Percentiles rank a stretch among this genome's conserved stretches.
Conservation (phyloP, 2,797 vertebrate genomes). For the Melanotaenia maccullochi region DNA sequence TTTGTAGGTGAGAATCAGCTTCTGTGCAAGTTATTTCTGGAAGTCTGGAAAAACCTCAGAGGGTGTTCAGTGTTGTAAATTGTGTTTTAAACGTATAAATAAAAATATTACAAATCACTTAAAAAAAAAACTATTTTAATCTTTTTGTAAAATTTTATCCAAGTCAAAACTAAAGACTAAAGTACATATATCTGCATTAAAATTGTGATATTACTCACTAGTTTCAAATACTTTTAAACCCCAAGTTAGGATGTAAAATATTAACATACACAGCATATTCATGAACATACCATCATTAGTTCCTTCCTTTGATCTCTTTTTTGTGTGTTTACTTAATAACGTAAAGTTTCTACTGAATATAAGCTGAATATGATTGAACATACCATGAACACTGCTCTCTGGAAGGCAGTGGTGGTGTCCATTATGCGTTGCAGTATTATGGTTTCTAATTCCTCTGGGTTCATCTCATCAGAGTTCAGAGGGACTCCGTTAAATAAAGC, state of each 20-base stretch:
- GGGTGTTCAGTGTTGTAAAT: not conserved
- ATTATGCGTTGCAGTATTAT: conserved; percentile 90
- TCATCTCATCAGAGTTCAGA: conserved; percentile 88
- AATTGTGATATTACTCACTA: not conserved
- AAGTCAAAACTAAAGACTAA: not conserved
- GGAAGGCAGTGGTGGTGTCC: conserved; percentile 87
- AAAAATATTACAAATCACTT: not conserved
- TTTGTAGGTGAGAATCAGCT: not conserved
- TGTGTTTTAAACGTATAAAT: not conserved
- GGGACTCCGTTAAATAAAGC: conserved; percentile 95
- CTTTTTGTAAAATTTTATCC: not conserved
- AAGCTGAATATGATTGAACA: conserved; percentile 20
- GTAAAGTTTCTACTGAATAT: not conserved
- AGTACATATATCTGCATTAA: not conserved
- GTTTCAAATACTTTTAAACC: not conserved
- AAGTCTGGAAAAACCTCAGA: not conserved
- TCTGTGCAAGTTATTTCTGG: too few species aligned
- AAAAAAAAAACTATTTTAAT: not conserved
- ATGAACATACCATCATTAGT: not conserved
- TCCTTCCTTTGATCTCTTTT: not conserved
- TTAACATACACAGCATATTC: not conserved
- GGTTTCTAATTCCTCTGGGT: conserved; percentile 88
- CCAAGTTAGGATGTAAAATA: not conserved
- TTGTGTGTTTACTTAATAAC: not conserved
- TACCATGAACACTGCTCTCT: conserved; percentile 92